A percentile compares a stretch with the other conserved stretches of the same genome.
These are phyloP conservation scores for Calosoma granatense DNA, from an alignment of 1,140 invertebrate species.

Conservation along the genomic window DNA sequence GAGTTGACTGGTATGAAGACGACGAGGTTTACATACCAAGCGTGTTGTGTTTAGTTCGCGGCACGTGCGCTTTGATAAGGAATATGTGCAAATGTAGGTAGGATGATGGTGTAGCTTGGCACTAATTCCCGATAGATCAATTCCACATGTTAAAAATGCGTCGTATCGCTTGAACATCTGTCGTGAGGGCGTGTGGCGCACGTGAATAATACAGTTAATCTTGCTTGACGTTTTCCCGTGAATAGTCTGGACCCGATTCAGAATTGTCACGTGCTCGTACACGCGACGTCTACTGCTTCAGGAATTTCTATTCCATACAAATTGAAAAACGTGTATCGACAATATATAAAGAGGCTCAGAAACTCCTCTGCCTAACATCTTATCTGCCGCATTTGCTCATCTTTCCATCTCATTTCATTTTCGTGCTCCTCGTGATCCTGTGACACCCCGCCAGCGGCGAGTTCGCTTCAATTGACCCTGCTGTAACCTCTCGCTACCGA, in stretches of 20 bases:
- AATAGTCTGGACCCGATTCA: background rate
- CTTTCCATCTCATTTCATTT: constrained; percentile 4
- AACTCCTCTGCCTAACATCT: background rate
- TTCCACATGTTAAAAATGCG: no score
- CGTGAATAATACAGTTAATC: background rate
- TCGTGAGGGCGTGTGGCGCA: no score
- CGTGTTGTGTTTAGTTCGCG: no score
- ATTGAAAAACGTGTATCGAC: constrained; percentile 4
- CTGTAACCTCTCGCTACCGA: background rate
- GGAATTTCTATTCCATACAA: background rate
- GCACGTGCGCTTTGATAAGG: no score
- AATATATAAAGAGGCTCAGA: background rate
- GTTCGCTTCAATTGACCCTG: background rate
- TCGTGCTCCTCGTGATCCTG: background rate
- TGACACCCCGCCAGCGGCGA: background rate
- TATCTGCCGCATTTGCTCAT: constrained; percentile 5
- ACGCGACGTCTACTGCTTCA: background rate
- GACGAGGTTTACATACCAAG: no score
- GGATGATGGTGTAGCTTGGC: no score
- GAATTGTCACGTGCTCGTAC: background rate
- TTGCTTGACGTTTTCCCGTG: no score
- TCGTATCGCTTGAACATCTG: no score
- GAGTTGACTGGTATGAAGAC: no score
- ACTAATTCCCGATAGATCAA: no score
- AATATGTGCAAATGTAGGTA: no score